These are phyloP conservation scores for Bombyx mandarina DNA, from an alignment of 1,140 invertebrate genomes.

Conservation along the genomic window DNA sequence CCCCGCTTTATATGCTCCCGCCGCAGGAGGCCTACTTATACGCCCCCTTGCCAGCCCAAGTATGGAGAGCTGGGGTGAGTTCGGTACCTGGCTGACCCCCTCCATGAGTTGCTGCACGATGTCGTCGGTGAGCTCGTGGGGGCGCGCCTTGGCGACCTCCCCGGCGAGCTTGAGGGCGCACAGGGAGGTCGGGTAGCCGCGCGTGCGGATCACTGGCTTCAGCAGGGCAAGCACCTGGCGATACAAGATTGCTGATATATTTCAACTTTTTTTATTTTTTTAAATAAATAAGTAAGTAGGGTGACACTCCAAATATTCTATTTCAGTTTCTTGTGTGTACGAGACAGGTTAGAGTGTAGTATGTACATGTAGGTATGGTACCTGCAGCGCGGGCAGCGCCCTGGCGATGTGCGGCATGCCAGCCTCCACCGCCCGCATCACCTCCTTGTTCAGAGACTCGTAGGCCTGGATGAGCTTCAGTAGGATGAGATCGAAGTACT, in stretches of 20 bases:
- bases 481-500: constrained; percentile 90
- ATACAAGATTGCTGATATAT: constrained; percentile 16
- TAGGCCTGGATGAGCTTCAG: constrained; percentile 90
- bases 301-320: too few species aligned
- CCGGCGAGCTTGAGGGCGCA: constrained; percentile 95
- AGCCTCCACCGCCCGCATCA: constrained; percentile 72
- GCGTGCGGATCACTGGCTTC: constrained; percentile 88
- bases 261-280: too few species aligned
- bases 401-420: constrained; percentile 80
- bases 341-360: too few species aligned
- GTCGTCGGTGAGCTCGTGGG: constrained; percentile 79
- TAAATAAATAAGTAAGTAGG: too few species aligned
- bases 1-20: too few species aligned
- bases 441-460: constrained; percentile 82
- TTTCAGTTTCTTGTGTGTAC: too few species aligned
- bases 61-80: too few species aligned
- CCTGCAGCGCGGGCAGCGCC: constrained; percentile 77
- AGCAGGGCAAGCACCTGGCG: constrained; percentile 62
- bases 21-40: too few species aligned
- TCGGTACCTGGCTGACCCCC: constrained; percentile 84
- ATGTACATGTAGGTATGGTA: constrained; percentile 7
- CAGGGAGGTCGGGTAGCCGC: constrained; percentile 87
- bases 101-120: constrained; percentile 87
- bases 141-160: constrained; percentile 83
- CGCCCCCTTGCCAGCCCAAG: too few species aligned